Evolutionary conservation across 2,113 vertebrate genomes (phyloP).

Genomic region (Pica pica): DNA sequence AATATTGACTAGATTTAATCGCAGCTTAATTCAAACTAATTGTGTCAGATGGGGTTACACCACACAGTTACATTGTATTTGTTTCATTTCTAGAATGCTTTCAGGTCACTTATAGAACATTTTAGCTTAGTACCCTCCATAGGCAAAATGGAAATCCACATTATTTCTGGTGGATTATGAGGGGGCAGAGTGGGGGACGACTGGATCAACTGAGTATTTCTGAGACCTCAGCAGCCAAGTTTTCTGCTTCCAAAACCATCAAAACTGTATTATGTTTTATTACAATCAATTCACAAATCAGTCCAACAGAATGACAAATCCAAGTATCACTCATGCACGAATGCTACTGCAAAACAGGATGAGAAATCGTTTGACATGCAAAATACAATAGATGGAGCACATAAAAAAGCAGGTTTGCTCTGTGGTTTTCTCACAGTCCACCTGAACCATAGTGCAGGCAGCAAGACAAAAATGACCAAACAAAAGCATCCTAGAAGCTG

Average conservation of each 20-base stretch:
- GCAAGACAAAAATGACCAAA: neutral
- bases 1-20: neutral
- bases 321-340: neutral
- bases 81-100: neutral
- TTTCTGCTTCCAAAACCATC: neutral
- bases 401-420: neutral
- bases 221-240: neutral
- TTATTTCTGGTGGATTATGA: neutral
- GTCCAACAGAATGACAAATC: conserved; percentile 13
- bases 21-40: neutral
- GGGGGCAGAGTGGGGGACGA: neutral
- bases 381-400: neutral
- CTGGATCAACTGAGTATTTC: neutral
- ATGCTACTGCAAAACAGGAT: neutral
- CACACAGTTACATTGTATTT: neutral
- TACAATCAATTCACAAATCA: conserved; percentile 4
- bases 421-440: neutral
- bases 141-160: neutral
- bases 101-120: neutral
- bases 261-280: neutral
- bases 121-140: neutral
- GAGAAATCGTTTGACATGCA: conserved; percentile 18
- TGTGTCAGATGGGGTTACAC: neutral
- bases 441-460: neutral
- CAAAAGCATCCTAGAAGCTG: neutral